Evolutionary conservation across 2,113 vertebrate genomes (phyloP), one percentile per base, ranked within the genome.

Genomic region (Tenrec ecaudatus): DNA sequence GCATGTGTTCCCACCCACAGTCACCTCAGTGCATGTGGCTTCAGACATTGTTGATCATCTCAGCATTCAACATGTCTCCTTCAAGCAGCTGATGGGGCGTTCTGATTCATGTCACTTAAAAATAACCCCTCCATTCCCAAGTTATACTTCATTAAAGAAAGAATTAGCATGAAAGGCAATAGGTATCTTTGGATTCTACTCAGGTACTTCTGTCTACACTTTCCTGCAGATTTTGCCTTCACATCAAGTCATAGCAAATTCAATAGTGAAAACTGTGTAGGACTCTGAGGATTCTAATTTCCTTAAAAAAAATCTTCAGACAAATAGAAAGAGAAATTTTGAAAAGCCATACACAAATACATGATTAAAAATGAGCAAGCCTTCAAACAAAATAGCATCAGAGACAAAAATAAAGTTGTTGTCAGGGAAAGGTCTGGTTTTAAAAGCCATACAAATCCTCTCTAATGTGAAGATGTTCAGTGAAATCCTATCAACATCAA

Each of bases 91-190:
- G 82, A 83, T 93, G 76, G 82, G 27, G 58, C 89, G 95, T 4
- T 77, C 84, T 86, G 82, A 91, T 90, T 95, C 78, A 85, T 62
- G 40, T 85, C 69, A 69, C 29, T 93, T 89, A 90, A 89, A 91
- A 94, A 93, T 43, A 86, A 23, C 31, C 47, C 92, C 83, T 66
- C n/a, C 57, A 82, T 80, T 88, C 66, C 86, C 33, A 84, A 84
- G 22, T 25, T 19, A 25, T 78, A 92, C 93, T 91, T 94, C 22
- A 92, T 84, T 81, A 71, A 90, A 93, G 4, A 25, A 92, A 33
- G 17, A 75, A 77, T 53, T 53, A 29, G 36, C 29, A 23, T n/a
- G 33, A 96, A 85, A 93, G 33, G 73, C 40, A 38, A 66, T 57
- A 62, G 38, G 66, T 38, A 16, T 2, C 57, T 92, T 31, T 80